Conservation (phyloP, 2,797 vertebrate species). For the Hydrocynus forskahlii region DNA sequence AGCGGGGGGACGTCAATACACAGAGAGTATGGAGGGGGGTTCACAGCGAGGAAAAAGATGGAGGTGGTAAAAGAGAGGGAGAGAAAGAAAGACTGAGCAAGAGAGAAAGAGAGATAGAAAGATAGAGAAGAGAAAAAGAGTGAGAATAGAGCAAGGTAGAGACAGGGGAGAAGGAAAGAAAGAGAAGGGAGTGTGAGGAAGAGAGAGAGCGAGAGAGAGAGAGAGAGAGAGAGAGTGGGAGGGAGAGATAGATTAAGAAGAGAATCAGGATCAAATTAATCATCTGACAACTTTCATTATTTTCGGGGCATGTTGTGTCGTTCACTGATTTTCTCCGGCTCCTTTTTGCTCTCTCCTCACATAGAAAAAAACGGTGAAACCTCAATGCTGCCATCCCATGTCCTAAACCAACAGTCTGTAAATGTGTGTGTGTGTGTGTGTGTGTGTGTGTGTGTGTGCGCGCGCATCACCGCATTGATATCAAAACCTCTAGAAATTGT, state of each 20-base stretch:
- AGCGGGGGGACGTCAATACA: constrained; percentile 67
- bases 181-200: constrained; percentile 22
- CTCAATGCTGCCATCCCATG: background rate
- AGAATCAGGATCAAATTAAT: constrained; percentile 60
- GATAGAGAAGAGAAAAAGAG: too few relatives aligned
- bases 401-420: too few relatives aligned
- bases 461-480: background rate
- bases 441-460: too few relatives aligned
- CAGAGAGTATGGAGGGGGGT: constrained; percentile 18
- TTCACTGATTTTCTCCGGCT: constrained; percentile 38
- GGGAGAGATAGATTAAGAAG: constrained; percentile 32
- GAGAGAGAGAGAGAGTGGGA: constrained; percentile 14
- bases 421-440: too few relatives aligned
- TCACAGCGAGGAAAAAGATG: too few relatives aligned
- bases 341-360: background rate
- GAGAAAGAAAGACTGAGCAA: background rate
- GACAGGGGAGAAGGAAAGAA: too few relatives aligned
- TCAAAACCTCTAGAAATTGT: background rate
- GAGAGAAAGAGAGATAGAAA: too few relatives aligned
- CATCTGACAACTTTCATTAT: constrained; percentile 57
- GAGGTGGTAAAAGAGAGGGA: too few relatives aligned
- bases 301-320: background rate
- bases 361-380: background rate
- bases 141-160: too few relatives aligned
- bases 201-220: constrained; percentile 8